A percentile compares a stretch with the other conserved stretches of the same genome.
Evolutionary conservation across 2,888 invertebrate species (phyloP).

Genomic region (Polietes domitor): DNA sequence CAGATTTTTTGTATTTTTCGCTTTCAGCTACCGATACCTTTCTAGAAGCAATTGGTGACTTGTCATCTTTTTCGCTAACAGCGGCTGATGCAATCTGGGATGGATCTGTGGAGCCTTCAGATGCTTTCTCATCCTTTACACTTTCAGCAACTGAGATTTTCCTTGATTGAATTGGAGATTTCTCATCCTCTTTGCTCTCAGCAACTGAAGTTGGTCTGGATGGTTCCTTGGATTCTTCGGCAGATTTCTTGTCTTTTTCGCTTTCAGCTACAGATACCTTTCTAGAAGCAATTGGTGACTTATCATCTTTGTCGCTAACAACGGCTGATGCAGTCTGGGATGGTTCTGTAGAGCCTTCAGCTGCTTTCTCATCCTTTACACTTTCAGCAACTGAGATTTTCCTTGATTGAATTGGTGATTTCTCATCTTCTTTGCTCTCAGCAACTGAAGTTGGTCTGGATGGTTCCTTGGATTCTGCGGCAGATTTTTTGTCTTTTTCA

Average conservation of each 20-base stretch:
- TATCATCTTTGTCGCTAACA: constrained; percentile 59
- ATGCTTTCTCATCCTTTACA: constrained; percentile 52
- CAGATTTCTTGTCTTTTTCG: not conserved
- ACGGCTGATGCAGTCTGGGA: constrained; percentile 41
- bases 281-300: constrained; percentile 51
- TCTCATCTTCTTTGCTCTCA: constrained; percentile 66
- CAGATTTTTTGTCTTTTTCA: constrained; percentile 45
- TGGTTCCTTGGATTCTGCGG: constrained; percentile 27
- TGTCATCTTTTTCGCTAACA: constrained; percentile 57
- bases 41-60: constrained; percentile 60
- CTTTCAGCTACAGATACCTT: constrained; percentile 62
- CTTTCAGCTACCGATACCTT: constrained; percentile 33
- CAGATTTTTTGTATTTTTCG: constrained; percentile 63
- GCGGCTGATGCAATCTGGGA: constrained; percentile 63
- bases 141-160: constrained; percentile 51
- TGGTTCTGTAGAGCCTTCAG: constrained; percentile 35
- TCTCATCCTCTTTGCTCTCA: constrained; percentile 15
- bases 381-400: constrained; percentile 45
- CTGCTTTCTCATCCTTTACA: constrained; percentile 25
- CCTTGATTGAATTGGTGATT: constrained; percentile 49
- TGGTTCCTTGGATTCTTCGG: constrained; percentile 38
- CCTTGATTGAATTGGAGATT: constrained; percentile 5
- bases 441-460: constrained; percentile 41
- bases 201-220: constrained; percentile 28
- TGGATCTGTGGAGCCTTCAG: constrained; percentile 42